A percentile compares a stretch with the other conserved stretches of the same genome.
Evolutionary conservation across 2,888 invertebrate species (phyloP).

Genomic region (Saturnia japonica): DNA sequence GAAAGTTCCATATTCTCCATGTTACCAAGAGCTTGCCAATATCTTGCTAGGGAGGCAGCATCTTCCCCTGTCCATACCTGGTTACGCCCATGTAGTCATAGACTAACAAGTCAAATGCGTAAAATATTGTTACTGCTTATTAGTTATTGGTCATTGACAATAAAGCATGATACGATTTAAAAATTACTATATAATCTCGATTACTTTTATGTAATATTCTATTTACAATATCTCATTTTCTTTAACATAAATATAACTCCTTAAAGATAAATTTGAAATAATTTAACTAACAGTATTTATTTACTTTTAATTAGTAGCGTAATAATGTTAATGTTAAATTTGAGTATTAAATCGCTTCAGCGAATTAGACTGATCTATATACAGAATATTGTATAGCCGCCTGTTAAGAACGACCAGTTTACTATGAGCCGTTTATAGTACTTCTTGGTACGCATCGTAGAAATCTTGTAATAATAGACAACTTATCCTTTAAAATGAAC

Average conservation of each 20-base stretch:
- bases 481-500: too few relatives aligned
- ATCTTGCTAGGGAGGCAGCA: too few relatives aligned
- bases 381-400: background rate
- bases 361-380: constrained; percentile 8
- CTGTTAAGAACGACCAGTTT: constrained; percentile 4
- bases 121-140: too few relatives aligned
- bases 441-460: background rate
- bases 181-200: background rate
- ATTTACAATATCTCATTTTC: background rate
- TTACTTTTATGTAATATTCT: background rate
- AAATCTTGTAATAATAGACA: background rate
- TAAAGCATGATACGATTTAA: too few relatives aligned
- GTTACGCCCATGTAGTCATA: too few relatives aligned
- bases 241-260: background rate
- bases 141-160: too few relatives aligned
- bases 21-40: too few relatives aligned
- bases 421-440: background rate
- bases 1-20: too few relatives aligned
- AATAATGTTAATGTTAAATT: constrained; percentile 14
- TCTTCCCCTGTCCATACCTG: too few relatives aligned
- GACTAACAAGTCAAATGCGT: too few relatives aligned
- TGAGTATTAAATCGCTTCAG: constrained; percentile 16
- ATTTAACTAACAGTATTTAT: too few relatives aligned
- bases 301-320: background rate
- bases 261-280: too few relatives aligned